Conservation (phyloP, 2,888 invertebrate genomes). For the Pomacea canaliculata region DNA sequence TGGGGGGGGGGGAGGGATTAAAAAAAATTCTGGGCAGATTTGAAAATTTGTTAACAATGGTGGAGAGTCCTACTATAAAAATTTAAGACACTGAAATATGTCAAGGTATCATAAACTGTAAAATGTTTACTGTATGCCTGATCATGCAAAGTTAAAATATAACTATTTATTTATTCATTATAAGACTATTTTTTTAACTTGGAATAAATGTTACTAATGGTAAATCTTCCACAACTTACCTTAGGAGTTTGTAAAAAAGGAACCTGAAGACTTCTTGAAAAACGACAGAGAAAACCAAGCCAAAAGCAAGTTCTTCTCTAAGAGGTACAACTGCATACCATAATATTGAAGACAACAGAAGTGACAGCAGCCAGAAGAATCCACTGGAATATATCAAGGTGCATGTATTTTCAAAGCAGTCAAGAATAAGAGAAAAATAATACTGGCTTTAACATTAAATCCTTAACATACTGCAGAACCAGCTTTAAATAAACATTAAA, state of each 20-base stretch:
- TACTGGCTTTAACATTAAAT: neutral
- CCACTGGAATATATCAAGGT: slow-evolving; percentile 67
- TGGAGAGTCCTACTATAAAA: too few species aligned
- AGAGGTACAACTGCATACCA: slow-evolving; percentile 91
- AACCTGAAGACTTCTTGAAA: slow-evolving; percentile 88
- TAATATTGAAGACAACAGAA: slow-evolving; percentile 88
- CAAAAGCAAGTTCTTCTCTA: slow-evolving; percentile 83
- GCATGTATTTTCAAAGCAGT: neutral
- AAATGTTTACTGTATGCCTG: too few species aligned
- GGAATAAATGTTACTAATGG: too few species aligned
- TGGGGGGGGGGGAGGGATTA: too few species aligned
- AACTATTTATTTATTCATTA: too few species aligned
- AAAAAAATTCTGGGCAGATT: too few species aligned
- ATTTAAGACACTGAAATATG: too few species aligned
- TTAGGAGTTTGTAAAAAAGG: slow-evolving; percentile 72
- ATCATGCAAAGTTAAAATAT: too few species aligned
- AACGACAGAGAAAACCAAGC: slow-evolving; percentile 88
- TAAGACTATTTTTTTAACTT: too few species aligned
- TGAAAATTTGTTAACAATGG: too few species aligned
- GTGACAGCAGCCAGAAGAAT: slow-evolving; percentile 90
- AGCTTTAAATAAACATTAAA: neutral
- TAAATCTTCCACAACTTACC: slow-evolving; percentile 54
- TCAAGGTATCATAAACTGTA: too few species aligned
- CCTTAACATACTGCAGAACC: neutral
- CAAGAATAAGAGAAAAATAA: neutral